A percentile compares a stretch with the other conserved stretches of the same genome.
Evolutionary conservation across 2,797 vertebrate genomes (phyloP).

Genomic region (Sebastes oblongus): DNA sequence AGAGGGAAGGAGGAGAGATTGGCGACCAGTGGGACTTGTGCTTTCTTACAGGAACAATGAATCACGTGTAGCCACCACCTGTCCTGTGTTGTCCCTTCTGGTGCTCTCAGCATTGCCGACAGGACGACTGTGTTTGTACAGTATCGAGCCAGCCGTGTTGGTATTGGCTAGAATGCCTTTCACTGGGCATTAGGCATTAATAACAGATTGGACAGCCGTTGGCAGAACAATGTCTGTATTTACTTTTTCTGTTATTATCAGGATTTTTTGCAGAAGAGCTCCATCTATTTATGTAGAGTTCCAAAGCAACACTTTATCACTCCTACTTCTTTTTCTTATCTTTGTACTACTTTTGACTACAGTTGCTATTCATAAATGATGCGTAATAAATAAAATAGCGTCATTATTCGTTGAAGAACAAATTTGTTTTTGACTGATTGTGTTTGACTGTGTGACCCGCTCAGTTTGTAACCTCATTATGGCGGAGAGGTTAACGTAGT

Average conservation of each 20-base stretch:
- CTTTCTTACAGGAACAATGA: slow-evolving; percentile 80
- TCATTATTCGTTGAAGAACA: not conserved
- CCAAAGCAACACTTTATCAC: slow-evolving; percentile 8
- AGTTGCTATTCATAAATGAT: not conserved
- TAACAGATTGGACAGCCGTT: slow-evolving; percentile 67
- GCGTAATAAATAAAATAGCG: not conserved
- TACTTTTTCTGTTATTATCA: slow-evolving; percentile 48
- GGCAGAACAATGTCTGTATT: slow-evolving; percentile 61
- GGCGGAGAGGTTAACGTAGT: not conserved
- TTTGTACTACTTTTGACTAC: not conserved
- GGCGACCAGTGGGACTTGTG: slow-evolving; percentile 70
- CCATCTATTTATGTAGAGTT: slow-evolving; percentile 26
- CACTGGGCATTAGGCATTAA: slow-evolving; percentile 65
- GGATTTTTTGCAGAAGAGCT: slow-evolving; percentile 27
- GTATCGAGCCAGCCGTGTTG: slow-evolving; percentile 63
- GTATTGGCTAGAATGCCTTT: slow-evolving; percentile 58
- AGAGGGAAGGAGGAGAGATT: slow-evolving; percentile 53
- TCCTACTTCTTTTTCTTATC: not conserved
- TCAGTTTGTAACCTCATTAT: not conserved
- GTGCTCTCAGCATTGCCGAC: slow-evolving; percentile 64
- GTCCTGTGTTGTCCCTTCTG: slow-evolving; percentile 78
- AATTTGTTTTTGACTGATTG: not conserved
- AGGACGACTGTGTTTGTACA: slow-evolving; percentile 76
- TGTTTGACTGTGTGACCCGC: not conserved
- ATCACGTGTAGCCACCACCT: slow-evolving; percentile 76